Conservation (phyloP, 2,113 vertebrate species). For the Pygathrix nemaeus region DNA sequence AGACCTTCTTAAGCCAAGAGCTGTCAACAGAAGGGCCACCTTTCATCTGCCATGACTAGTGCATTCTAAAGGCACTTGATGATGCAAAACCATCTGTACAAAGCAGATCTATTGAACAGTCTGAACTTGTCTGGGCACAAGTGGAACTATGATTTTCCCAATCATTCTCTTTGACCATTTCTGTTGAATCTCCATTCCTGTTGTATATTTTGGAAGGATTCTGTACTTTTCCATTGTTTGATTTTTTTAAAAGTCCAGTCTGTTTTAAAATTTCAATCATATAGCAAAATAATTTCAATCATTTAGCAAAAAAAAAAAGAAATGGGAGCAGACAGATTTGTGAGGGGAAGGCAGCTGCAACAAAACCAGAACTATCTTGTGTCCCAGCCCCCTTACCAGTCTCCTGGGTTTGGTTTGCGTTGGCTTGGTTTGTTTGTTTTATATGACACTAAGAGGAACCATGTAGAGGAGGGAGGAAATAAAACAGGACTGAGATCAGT, state of each 20-base stretch:
- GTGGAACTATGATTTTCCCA: background rate
- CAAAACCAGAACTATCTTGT: background rate
- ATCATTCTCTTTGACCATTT: background rate
- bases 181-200: background rate
- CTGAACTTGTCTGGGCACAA: background rate
- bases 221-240: background rate
- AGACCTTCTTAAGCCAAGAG: background rate
- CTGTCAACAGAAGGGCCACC: background rate
- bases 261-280: conserved; percentile 3
- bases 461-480: background rate
- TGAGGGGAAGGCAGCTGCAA: background rate
- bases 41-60: background rate
- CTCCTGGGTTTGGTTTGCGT: background rate
- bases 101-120: background rate
- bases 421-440: background rate
- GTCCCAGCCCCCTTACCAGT: too few species aligned
- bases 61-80: background rate
- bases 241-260: background rate
- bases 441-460: background rate
- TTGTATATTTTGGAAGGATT: background rate
- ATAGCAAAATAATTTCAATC: too few species aligned
- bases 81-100: background rate
- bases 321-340: background rate
- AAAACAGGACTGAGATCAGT: background rate
- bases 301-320: background rate